Base-by-base conservation (phyloP, 2,888 invertebrate species). In the Notodonta ziczac region DNA sequence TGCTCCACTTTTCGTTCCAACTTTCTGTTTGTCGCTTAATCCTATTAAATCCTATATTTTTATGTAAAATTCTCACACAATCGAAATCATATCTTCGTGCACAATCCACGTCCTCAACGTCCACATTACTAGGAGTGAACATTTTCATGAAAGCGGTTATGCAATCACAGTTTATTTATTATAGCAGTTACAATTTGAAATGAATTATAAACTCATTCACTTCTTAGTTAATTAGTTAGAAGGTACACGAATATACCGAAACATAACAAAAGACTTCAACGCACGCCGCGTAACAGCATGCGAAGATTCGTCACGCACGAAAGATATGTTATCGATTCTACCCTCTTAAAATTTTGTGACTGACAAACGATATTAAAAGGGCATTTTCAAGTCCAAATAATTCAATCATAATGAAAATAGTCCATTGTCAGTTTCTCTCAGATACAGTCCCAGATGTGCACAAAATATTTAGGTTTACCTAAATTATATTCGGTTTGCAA, bases 261-360 rank as follows among this genome's bases (percentile, higher is more conserved):
- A 62, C 62, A 64, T 63, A 72, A 87, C 78, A 86, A 89, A 88
- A 90, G 89, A 89, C 83, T 83, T 88, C 84, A 89, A 89, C 87
- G 89, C 82, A 78, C 77, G 70, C 74, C 65, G 74, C 68, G 69
- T 72, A 76, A 74, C 67, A 60, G 59, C 67, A 62, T 69, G 64
- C 65, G 59, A 72, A 74, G 69, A 70, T 40, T 39, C 62, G 66
- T 24, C 24, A 24, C 32, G 35, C 35, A 35, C 35, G 35, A 5
- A 44, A 60, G 58, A 14, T 55, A 63, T 67, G 70, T 66, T 66
- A 66, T 65, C 69, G 67, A 46, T n/a, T 9, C n/a, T 46, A 46
- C 46, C 46, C 4, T 10, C 42, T 24, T 24, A 24, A 24, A 24
- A 2, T 24, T 24, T 24, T 24, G 24, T 24, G 24, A 24, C 24